Evolutionary conservation across 1,140 invertebrate genomes (phyloP), one percentile per base, ranked within the genome.

Genomic region (Potamilus streckersoni): DNA sequence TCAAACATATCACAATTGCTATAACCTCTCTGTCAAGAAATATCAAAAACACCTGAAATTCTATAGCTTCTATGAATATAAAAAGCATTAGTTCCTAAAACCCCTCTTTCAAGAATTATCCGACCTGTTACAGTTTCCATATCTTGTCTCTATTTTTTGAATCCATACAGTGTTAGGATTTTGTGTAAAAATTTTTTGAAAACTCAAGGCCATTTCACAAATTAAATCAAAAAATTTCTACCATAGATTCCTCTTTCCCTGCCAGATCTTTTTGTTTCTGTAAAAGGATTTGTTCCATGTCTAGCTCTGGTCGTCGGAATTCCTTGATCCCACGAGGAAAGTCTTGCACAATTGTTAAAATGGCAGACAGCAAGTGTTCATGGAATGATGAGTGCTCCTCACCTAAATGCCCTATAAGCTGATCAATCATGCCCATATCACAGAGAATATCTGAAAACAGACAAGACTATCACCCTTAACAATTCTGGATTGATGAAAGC

Each of bases 351-450:
- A 93, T 79, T 4, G 86, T 85, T 73, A 89, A 83, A 0, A 93
- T 82, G 27, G 92, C 90, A 75, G 86, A 87, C n/a, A 93, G 84
- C 8, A 93, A 78, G 82, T 93, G 92, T 85, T 93, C 92, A 74
- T 92, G 92, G 56, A 79, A 87, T 14, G 85, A 79, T 19, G 89
- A 82, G 71, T 92, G 88, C 76, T 89, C 89, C 78, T 89, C 88
- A 20, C 76, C 77, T 66, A 93, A 82, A 57, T 93, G 84, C 61
- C 89, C 91, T 16, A 91, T 86, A 12, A 91, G 81, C 83, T 93
- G 92, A 69, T 92, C 92, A 17, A 93, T 89, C 64, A 93, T 89
- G 19, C 93, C 92, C 89, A 93, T 92, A 76, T 92, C 91, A 72
- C 91, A 89, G 17, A 93, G 81, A 14, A 84, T 83, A 82, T 91